phyloP scores from a whole-genome alignment of 2,888 invertebrate genomes.

The Ferdinandea cuprea region DNA sequence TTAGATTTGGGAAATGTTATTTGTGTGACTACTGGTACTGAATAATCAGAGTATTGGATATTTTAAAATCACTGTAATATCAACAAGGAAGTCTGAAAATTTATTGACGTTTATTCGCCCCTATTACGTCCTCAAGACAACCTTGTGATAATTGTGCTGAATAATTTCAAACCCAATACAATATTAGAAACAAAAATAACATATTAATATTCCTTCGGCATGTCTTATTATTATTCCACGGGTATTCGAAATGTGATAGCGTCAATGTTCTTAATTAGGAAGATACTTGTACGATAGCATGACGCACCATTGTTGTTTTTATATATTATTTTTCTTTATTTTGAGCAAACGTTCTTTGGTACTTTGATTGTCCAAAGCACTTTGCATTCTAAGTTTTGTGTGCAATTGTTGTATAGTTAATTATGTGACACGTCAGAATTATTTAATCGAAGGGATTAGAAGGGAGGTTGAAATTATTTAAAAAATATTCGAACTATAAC shows the following conservation, averaged over 20 bases:
- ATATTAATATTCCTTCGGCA: slow-evolving; percentile 49
- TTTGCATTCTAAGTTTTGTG: not conserved
- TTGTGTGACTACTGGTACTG: no score
- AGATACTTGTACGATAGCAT: not conserved
- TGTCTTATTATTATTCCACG: slow-evolving; percentile 37
- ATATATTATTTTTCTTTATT: not conserved
- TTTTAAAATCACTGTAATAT: no score
- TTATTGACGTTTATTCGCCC: no score
- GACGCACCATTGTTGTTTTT: slow-evolving; percentile 21
- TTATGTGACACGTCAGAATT: no score
- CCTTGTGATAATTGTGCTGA: slow-evolving; percentile 15
- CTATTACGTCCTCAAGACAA: not conserved
- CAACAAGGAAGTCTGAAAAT: no score
- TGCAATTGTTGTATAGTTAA: no score
- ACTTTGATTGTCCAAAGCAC: no score
- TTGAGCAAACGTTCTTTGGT: not conserved
- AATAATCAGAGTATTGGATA: no score
- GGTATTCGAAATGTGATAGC: not conserved
- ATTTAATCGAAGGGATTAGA: no score
- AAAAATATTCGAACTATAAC: no score
- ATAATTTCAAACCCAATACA: not conserved
- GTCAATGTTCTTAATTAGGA: slow-evolving; percentile 39
- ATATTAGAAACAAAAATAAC: slow-evolving; percentile 20
- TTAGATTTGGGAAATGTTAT: no score
- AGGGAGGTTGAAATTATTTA: no score